Base-by-base conservation (phyloP, 2,113 vertebrate species). In the Poecilia latipinna region DNA sequence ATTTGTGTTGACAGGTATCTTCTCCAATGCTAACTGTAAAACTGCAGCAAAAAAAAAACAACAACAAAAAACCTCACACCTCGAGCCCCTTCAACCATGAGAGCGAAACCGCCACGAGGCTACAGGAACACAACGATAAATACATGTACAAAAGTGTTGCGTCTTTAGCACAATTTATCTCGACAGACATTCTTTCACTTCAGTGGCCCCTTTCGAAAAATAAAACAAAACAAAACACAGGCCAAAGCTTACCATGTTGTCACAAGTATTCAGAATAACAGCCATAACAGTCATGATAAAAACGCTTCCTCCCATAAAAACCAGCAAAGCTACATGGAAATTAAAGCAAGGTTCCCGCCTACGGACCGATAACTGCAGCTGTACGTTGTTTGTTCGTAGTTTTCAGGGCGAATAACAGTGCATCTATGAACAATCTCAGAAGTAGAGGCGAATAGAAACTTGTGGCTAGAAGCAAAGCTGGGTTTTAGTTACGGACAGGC, bases 161-260 rank as follows among this genome's bases (percentile, higher is more conserved):
- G 63, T 88, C 82, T 92, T 90, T 77, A 91, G 84, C 82, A 90
- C 74, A 87, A 77, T 77, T 78, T 74, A 84, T 81, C 85, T 92
- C 83, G 82, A 92, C 90, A 91, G 78, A 92, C 88, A 92, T 90
- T 92, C 84, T 90, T 90, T 88, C 80, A 89, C 65, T 89, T 90
- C 74, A 83, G 77, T 72, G 83, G 88, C 88, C 88, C 87, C 88
- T 91, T 89, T 77, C 28, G 0, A 66, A 48, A 12, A 26, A 86
- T 66, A 88, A 90, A 85, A 79, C 39, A 15, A 42, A 42, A 42
- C 3, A 42, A 42, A 42, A 54, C 24, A 54, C 17, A 54, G 48
- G 48, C 17, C 48, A 19, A 22, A 17, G 48, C 48, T 54, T 54
- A 8, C 48, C 70, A 39, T 82, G 72, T 86, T 77, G 62, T 78